A percentile compares a stretch with the other conserved stretches of the same genome.
phyloP scores from a whole-genome alignment of 2,113 vertebrate species.

The Stercorarius parasiticus region DNA sequence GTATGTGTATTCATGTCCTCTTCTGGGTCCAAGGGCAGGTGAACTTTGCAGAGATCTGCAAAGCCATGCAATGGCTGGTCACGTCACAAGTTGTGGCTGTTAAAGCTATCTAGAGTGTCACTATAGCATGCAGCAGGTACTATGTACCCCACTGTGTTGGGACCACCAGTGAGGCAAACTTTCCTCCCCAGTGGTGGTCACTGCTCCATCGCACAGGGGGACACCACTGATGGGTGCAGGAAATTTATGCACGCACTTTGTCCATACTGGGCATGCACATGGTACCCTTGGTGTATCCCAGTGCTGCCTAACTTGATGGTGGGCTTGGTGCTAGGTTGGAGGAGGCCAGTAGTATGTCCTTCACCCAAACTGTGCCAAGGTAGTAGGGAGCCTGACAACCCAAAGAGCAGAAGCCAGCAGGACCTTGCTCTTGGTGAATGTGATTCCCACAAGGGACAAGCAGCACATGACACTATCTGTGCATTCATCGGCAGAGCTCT shows the following conservation, averaged over 20 bases:
- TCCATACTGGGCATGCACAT: accelerated
- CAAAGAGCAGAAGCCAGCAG: background rate
- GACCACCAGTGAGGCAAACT: background rate
- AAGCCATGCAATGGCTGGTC: background rate
- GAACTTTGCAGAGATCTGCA: background rate
- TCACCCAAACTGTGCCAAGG: background rate
- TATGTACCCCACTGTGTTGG: background rate
- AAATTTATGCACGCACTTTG: background rate
- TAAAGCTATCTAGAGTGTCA: background rate
- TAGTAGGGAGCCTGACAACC: background rate
- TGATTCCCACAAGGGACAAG: background rate
- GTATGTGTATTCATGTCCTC: background rate
- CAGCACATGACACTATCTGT: background rate
- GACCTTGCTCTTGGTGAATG: background rate
- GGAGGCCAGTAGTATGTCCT: background rate
- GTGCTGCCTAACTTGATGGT: background rate
- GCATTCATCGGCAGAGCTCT: accelerated
- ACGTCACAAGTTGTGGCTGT: background rate
- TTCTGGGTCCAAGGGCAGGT: background rate
- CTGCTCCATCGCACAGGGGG: accelerated
- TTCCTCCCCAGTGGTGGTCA: background rate
- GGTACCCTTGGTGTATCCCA: background rate
- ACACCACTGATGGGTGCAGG: background rate
- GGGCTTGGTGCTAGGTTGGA: background rate
- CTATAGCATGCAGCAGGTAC: background rate